These are phyloP conservation scores for Chromoteleia sp. DNA, from an alignment of 2,888 invertebrate genomes.

Conservation along the genomic window DNA sequence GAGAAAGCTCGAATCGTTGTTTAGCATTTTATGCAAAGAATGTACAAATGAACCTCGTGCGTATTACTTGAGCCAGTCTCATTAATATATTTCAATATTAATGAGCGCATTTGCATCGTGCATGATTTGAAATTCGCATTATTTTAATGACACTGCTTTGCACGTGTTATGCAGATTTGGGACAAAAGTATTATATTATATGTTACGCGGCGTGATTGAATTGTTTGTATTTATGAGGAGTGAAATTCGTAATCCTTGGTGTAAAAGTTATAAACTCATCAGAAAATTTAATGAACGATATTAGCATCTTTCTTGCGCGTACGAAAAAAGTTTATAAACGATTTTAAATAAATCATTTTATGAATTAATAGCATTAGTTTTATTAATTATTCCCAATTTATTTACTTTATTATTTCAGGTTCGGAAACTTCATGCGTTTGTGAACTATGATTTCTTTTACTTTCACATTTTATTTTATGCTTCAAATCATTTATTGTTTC, in stretches of 20 bases:
- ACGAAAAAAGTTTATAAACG: no score
- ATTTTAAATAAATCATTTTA: no score
- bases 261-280: constrained; percentile 15
- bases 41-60: constrained; percentile 32
- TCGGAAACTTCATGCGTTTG: no score
- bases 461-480: no score
- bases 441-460: no score
- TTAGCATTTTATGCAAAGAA: constrained; percentile 52
- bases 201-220: constrained; percentile 48
- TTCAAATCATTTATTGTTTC: no score
- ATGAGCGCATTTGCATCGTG: constrained; percentile 60
- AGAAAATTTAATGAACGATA: constrained; percentile 20
- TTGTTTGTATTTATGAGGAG: constrained; percentile 18
- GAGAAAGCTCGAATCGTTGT: constrained; percentile 53
- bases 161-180: constrained; percentile 52
- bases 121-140: constrained; percentile 61
- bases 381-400: no score
- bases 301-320: no score
- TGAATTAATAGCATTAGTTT: no score
- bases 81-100: constrained; percentile 65
- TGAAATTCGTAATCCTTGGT: constrained; percentile 24
- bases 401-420: no score
- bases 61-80: constrained; percentile 39
- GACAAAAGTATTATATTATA: constrained; percentile 48
- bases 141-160: constrained; percentile 61